A percentile compares a stretch with the other conserved stretches of the same genome.
Evolutionary conservation across 2,113 vertebrate species (phyloP).

Genomic region (Oreochromis aureus): DNA sequence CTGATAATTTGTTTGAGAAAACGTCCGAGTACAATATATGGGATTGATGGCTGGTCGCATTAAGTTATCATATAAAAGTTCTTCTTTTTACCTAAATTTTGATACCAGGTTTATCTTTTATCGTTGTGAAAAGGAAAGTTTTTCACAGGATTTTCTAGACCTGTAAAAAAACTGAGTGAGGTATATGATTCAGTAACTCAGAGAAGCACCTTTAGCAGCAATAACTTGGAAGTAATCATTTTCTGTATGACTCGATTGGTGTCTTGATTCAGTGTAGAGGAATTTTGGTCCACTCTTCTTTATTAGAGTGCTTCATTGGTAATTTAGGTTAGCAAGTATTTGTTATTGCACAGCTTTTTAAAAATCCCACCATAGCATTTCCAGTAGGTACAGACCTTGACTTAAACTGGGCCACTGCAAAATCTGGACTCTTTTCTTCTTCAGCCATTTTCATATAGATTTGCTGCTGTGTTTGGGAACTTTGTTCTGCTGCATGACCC

Average conservation of each 20-base stretch:
- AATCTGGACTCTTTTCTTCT: background rate
- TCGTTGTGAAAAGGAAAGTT: background rate
- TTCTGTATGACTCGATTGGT: background rate
- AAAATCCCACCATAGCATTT: background rate
- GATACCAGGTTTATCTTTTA: background rate
- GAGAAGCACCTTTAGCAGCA: background rate
- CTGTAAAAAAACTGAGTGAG: background rate
- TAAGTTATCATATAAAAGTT: background rate
- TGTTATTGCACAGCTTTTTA: background rate
- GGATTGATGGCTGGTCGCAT: fast-evolving
- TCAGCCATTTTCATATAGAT: background rate
- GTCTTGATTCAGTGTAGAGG: background rate
- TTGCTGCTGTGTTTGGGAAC: background rate
- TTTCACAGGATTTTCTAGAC: background rate
- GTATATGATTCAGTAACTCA: background rate
- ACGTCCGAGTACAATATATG: background rate
- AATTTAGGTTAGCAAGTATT: background rate
- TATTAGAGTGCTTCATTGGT: background rate
- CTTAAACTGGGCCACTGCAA: background rate
- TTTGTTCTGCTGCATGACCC: too few relatives aligned
- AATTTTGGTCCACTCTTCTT: background rate
- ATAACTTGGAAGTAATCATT: background rate
- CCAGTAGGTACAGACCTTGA: background rate
- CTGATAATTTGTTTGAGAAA: background rate
- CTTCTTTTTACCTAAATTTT: fast-evolving